A percentile compares a stretch with the other conserved stretches of the same genome.
Evolutionary conservation across 2,888 invertebrate species (phyloP).

Genomic region (Molorchus minor): DNA sequence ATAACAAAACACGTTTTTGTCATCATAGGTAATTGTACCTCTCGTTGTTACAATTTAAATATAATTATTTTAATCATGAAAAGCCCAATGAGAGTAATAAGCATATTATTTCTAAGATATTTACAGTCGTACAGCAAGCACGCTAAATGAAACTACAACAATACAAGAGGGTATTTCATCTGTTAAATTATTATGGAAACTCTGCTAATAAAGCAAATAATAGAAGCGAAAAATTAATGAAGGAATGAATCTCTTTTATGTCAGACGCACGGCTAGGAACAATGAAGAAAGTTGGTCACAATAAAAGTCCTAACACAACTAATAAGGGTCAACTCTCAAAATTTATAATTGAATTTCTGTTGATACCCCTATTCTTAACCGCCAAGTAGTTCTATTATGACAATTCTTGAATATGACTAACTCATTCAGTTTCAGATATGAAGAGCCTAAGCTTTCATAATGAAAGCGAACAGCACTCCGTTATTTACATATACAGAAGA

Average conservation of each 20-base stretch:
- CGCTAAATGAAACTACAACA: too few species aligned
- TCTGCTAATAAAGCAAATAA: constrained; percentile 35
- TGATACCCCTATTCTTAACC: constrained; percentile 25
- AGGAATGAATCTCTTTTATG: constrained; percentile 40
- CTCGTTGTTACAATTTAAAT: too few species aligned
- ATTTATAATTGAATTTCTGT: constrained; percentile 46
- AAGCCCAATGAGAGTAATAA: too few species aligned
- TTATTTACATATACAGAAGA: constrained; percentile 42
- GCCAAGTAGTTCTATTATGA: constrained; percentile 6
- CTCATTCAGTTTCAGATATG: constrained; percentile 25
- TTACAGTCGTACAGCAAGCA: too few species aligned
- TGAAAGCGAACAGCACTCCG: constrained; percentile 40
- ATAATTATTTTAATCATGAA: too few species aligned
- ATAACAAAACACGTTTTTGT: too few species aligned
- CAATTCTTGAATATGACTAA: constrained; percentile 8
- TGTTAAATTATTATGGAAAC: constrained; percentile 28
- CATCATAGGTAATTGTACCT: too few species aligned
- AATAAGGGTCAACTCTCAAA: constrained; percentile 43
- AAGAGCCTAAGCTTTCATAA: constrained; percentile 37
- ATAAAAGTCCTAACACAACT: constrained; percentile 47
- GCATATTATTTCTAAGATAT: too few species aligned
- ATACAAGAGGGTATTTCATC: constrained; percentile 19
- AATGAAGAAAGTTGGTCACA: constrained; percentile 39
- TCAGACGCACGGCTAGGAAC: constrained; percentile 36
- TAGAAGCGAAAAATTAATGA: constrained; percentile 39